Evolutionary conservation across 2,797 vertebrate species (phyloP), one percentile per base, ranked within the genome.

Genomic region (Tragopan temminckii): DNA sequence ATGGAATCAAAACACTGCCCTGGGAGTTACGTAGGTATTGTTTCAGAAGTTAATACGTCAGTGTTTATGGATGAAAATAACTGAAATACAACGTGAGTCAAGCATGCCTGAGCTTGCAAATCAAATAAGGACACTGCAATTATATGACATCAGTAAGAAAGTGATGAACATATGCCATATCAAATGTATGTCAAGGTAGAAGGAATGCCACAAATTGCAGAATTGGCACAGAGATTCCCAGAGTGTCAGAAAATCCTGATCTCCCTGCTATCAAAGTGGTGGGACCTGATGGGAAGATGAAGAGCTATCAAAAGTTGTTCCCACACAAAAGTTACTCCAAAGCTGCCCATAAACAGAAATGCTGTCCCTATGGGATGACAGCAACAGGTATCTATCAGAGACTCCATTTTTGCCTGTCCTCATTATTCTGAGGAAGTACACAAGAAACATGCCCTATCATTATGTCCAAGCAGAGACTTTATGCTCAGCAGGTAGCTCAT

Each of bases 11-110:
- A 95, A 82, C 71, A 80, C 58, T 94, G 61, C 68, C 89, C 77
- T 59, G 31, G 75, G 91, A 84, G n/a, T 88, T 91, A 93, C 0
- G 0, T 50, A 83, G 77, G 77, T 89, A 91, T 92, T 88, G 82
- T 95, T 94, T 95, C 80, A 91, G 82, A 85, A 88, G 63, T 94
- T 82, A 94, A 67, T 61, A 77, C 78, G 89, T 93, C 75, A 81
- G 5, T 90, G 85, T 90, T 93, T 91, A 85, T 4, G 7, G 42
- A 84, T 91, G 74, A 93, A 95, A 92, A 86, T 92, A 97, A 95
- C 89, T 95, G 83, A 92, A 88, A 82, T 88, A 86, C 70, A 85
- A 69, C 75, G 80, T 58, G 66, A 92, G 67, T 86, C 94, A 92
- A 90, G 77, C 91, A 43, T 53, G 91, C 83, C 75, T 46, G 80